These are phyloP conservation scores for Scaptomyza polygonia DNA, from an alignment of 2,888 invertebrate species.

Conservation along the genomic window DNA sequence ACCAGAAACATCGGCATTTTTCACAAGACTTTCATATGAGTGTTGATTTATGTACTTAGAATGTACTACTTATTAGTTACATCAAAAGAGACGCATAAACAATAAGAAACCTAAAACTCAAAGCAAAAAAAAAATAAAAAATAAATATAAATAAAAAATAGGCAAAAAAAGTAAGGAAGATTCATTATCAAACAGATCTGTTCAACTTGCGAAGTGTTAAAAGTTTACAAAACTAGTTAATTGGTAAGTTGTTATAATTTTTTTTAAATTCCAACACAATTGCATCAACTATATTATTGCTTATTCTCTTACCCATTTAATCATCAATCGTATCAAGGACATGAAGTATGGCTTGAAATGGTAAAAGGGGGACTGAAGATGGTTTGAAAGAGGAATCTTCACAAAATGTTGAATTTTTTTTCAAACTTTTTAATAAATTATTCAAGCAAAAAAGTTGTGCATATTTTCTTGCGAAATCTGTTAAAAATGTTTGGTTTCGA, in stretches of 20 bases:
- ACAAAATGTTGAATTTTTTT: neutral
- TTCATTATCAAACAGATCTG: slow-evolving; percentile 3
- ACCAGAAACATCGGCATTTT: neutral
- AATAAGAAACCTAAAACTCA: neutral
- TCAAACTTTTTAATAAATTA: neutral
- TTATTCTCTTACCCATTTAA: neutral
- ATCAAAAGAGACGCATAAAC: neutral
- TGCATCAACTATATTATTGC: neutral
- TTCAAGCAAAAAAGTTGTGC: neutral
- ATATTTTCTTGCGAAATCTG: neutral
- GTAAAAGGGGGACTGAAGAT: too few relatives aligned
- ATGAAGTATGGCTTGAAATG: neutral
- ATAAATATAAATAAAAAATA: neutral
- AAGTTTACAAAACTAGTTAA: slow-evolving; percentile 10
- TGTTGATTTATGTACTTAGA: neutral
- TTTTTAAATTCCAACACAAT: neutral
- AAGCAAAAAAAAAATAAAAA: neutral
- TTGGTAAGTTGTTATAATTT: slow-evolving; percentile 28
- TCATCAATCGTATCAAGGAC: neutral
- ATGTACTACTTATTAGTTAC: neutral
- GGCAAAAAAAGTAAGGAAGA: neutral
- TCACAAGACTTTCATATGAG: neutral
- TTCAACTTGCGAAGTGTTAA: neutral
- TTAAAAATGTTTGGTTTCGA: neutral
- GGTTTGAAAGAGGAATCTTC: too few relatives aligned